These are phyloP conservation scores for Thymelicus sylvestris DNA, from an alignment of 2,888 invertebrate species.

Conservation along the genomic window DNA sequence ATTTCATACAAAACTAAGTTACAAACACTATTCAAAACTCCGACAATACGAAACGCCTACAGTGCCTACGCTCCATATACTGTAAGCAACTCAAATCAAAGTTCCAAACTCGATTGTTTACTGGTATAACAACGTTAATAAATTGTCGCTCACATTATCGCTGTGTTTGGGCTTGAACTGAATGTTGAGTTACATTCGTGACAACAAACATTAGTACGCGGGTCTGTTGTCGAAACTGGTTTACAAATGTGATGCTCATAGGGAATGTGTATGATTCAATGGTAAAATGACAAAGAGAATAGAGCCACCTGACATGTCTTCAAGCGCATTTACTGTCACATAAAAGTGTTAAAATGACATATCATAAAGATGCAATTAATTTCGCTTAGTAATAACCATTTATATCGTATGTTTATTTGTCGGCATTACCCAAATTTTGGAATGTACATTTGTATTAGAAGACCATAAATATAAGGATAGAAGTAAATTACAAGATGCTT, in stretches of 20 bases:
- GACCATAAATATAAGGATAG: too few relatives aligned
- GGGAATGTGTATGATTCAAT: too few relatives aligned
- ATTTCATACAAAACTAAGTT: conserved; percentile 16
- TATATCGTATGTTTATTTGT: too few relatives aligned
- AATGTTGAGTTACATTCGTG: conserved; percentile 11
- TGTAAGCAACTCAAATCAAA: conserved; percentile 33
- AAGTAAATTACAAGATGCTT: too few relatives aligned
- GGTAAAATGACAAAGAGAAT: too few relatives aligned
- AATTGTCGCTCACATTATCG: conserved; percentile 25
- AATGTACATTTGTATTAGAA: too few relatives aligned
- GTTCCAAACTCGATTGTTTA: conserved; percentile 29
- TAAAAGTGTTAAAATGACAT: too few relatives aligned
- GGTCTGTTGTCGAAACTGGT: conserved; percentile 6
- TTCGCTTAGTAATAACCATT: too few relatives aligned
- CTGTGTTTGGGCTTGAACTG: conserved; percentile 10
- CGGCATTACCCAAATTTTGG: too few relatives aligned
- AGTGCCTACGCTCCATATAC: conserved; percentile 3
- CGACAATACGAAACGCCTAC: conserved; percentile 13
- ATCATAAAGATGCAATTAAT: too few relatives aligned
- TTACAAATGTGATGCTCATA: not conserved
- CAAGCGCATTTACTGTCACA: too few relatives aligned
- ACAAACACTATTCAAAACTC: conserved; percentile 1
- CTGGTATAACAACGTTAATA: conserved; percentile 26
- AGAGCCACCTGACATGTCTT: too few relatives aligned
- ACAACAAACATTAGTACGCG: conserved; percentile 10